Evolutionary conservation across 2,797 vertebrate species (phyloP).

Genomic region (Amphiprion clarkii): DNA sequence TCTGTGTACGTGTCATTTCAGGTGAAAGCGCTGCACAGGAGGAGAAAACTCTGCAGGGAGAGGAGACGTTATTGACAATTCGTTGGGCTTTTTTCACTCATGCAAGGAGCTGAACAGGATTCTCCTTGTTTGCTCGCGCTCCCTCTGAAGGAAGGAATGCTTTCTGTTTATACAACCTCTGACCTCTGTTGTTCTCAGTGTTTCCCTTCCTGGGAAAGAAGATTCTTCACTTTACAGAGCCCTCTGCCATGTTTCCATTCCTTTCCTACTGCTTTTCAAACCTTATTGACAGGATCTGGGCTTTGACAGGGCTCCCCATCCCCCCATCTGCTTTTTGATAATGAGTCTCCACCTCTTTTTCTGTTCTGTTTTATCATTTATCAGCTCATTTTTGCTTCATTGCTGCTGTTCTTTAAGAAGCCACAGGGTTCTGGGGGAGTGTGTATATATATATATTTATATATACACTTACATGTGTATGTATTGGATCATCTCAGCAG

Average conservation of each 20-base stretch:
- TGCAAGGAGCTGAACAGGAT: constrained; percentile 48
- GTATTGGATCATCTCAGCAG: constrained; percentile 12
- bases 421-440: too few species aligned
- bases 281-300: constrained; percentile 46
- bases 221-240: constrained; percentile 47
- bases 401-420: not conserved
- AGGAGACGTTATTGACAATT: constrained; percentile 35
- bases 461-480: not conserved
- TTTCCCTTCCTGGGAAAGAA: constrained; percentile 39
- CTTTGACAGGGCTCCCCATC: constrained; percentile 13
- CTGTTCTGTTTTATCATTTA: constrained; percentile 19
- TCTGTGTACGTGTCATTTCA: constrained; percentile 14
- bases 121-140: constrained; percentile 50
- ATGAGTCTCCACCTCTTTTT: constrained; percentile 35
- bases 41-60: constrained; percentile 22
- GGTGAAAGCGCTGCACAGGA: constrained; percentile 29
- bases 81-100: constrained; percentile 28
- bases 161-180: constrained; percentile 60
- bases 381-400: constrained; percentile 6
- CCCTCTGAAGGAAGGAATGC: constrained; percentile 38
- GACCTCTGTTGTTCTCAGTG: constrained; percentile 40
- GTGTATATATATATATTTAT: too few species aligned
- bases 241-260: constrained; percentile 38
- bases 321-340: constrained; percentile 37
- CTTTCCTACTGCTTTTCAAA: constrained; percentile 55